Evolutionary conservation across 2,797 vertebrate species (phyloP), one percentile per base, ranked within the genome.

Genomic region (Anolis apletophallus): DNA sequence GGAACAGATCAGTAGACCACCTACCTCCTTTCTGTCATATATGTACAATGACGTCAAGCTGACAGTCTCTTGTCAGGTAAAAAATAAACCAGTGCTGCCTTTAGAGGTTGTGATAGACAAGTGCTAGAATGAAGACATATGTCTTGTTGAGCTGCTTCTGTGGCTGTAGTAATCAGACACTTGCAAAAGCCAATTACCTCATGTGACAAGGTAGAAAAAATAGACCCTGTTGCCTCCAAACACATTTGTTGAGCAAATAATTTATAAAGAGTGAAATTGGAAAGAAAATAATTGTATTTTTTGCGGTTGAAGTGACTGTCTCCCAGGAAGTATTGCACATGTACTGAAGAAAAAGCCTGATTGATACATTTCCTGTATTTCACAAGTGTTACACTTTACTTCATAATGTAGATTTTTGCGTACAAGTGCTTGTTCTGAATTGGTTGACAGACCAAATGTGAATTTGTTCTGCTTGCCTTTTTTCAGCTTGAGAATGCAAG

Each of bases 401-500:
- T 86, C 92, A 67, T 52, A 55, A 59, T 89, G 75, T 82, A 88
- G 85, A 81, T 74, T 50, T 88, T 64, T 57, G 89, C 68, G 88
- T 75, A 89, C 2, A 54, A 80, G 75, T 34, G 40, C 86, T 95
- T 94, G 89, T 94, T 89, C 50, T 91, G 87, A 89, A 89, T 87
- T 67, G 95, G 86, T 81, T 92, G 91, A 14, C 55, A 90, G 87
- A 50, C 84, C 13, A 85, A 80, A 40, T 79, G 14, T 80, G 67
- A 46, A 16, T 79, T 12, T 54, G 14, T 57, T 79, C 32, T 83
- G 36, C 4, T 32, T 74, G 29, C 23, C n/a, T 80, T 90, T 10
- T 89, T 91, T 23, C 94, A 99, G 98, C 95, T 99, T 81, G 98
- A 99, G 90, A 98, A 98, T 91, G 95, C 98, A 81, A 96, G 94